phyloP scores from a whole-genome alignment of 92 coral and sea anemone genomes.

The Palythoa grandis region DNA sequence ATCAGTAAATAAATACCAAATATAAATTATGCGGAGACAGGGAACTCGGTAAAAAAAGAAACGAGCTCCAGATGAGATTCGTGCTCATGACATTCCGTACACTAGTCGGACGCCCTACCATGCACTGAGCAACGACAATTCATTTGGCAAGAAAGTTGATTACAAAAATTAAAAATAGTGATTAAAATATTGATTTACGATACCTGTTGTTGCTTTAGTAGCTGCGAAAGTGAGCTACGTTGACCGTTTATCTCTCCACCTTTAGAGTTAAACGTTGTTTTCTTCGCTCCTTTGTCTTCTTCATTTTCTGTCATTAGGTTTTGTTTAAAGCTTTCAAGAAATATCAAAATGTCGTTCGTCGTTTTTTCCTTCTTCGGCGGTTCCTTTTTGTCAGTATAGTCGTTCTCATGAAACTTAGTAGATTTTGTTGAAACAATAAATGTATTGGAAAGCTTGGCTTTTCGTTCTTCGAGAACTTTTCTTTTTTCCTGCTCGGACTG shows the following conservation, averaged over 20 bases:
- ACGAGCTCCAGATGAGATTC: too few relatives aligned
- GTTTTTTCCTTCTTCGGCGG: not conserved
- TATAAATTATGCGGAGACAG: too few relatives aligned
- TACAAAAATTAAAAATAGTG: too few relatives aligned
- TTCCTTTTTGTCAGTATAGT: not conserved
- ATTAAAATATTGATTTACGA: too few relatives aligned
- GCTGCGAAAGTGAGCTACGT: constrained; percentile 20
- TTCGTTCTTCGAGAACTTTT: not conserved
- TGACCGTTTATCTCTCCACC: not conserved
- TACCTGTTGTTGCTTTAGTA: constrained; percentile 37
- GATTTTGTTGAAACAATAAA: not conserved
- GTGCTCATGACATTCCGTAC: too few relatives aligned
- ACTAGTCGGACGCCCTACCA: too few relatives aligned
- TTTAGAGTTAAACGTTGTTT: not conserved
- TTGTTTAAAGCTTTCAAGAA: constrained; percentile 54
- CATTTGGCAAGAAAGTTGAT: too few relatives aligned
- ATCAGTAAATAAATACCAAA: too few relatives aligned
- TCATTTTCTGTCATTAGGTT: constrained; percentile 29
- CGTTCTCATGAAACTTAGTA: not conserved
- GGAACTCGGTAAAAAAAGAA: too few relatives aligned
- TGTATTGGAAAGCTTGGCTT: not conserved
- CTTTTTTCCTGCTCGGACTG: not conserved
- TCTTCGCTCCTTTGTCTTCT: constrained; percentile 14
- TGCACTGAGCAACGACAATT: too few relatives aligned
- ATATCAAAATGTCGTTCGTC: constrained; percentile 38